Evolutionary conservation across 2,797 vertebrate species (phyloP), one percentile per base, ranked within the genome.

Genomic region (Coccyzus lansbergi): DNA sequence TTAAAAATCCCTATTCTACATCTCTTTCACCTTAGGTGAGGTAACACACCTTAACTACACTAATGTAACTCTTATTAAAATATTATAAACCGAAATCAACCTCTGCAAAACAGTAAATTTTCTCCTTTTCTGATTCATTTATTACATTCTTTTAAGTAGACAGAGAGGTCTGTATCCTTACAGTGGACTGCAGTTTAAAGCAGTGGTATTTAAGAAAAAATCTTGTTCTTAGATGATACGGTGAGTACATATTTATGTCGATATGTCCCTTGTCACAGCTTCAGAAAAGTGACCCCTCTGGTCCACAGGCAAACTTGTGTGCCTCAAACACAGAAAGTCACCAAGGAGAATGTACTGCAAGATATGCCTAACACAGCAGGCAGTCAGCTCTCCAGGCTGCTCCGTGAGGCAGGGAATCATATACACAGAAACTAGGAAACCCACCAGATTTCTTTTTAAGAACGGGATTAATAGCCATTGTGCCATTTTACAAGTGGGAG

Each of bases 21-120:
- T 49, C 82, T 83, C 59, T 77, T 82, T 93, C 91, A 94, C 87
- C 91, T 89, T 46, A 92, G 87, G 65, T 74, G 63, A 91, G 49
- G 52, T 72, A 94, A 53, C 69, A 76, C 36, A 76, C 67, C 42
- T 90, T 84, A 38, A 12, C 38, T 38, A 48, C 22, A 84, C 44
- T 88, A 48, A 88, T 67, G 67, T 80, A 86, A 68, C 34, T 69
- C 42, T 64, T 70, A 58, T 22, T 80, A 83, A 88, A 81, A 75
- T 63, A 34, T 8, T 79, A 85, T 86, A 79, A 76, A 82, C 33
- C 70, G 86, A 59, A 94, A 90, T 24, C 63, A 83, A 67, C 60
- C 69, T 31, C 11, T 67, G 63, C 21, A 31, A 83, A 94, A 14
- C 24, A 79, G 51, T 70, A 83, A 20, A 2, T 65, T 64, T 25